Percentiles rank a stretch among this genome's conserved stretches.
These are phyloP conservation scores for Acanthornis magna DNA, from an alignment of 2,797 vertebrate species.

Conservation along the genomic window DNA sequence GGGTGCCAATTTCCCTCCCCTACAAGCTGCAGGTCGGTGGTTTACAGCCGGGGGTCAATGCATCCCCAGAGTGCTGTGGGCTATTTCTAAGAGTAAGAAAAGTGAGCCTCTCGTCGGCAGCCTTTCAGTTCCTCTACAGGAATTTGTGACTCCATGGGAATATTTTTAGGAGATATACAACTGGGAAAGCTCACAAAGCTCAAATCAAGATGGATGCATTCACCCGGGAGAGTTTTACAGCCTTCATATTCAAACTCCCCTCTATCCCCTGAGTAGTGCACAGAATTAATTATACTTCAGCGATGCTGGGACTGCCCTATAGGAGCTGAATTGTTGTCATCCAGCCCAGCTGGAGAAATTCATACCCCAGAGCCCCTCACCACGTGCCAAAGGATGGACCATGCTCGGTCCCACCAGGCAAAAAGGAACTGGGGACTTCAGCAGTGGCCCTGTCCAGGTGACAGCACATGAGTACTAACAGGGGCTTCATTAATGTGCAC, in stretches of 20 bases:
- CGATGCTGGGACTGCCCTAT: not conserved
- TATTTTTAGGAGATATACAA: constrained; percentile 29
- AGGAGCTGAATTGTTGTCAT: not conserved
- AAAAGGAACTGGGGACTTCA: not conserved
- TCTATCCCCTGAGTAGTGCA: not conserved
- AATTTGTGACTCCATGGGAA: constrained; percentile 44
- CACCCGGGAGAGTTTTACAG: not conserved
- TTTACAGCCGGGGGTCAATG: not conserved
- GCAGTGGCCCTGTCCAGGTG: not conserved
- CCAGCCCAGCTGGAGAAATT: not conserved
- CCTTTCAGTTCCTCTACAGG: not conserved
- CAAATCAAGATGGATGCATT: constrained; percentile 5
- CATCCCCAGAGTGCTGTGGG: not conserved
- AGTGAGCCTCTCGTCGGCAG: not conserved
- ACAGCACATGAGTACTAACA: not conserved
- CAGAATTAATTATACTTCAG: constrained; percentile 8
- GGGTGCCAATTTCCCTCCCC: not conserved
- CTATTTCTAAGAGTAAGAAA: constrained; percentile 33
- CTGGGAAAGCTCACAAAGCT: constrained; percentile 14
- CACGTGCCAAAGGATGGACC: not conserved
- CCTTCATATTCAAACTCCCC: not conserved
- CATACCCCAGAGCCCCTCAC: not conserved
- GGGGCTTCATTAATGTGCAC: not conserved
- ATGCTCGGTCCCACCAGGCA: fast-evolving
- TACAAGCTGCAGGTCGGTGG: not conserved